Evolutionary conservation across 1,140 invertebrate species (phyloP), one percentile per base, ranked within the genome.

Genomic region (Hyles euphorbiae): DNA sequence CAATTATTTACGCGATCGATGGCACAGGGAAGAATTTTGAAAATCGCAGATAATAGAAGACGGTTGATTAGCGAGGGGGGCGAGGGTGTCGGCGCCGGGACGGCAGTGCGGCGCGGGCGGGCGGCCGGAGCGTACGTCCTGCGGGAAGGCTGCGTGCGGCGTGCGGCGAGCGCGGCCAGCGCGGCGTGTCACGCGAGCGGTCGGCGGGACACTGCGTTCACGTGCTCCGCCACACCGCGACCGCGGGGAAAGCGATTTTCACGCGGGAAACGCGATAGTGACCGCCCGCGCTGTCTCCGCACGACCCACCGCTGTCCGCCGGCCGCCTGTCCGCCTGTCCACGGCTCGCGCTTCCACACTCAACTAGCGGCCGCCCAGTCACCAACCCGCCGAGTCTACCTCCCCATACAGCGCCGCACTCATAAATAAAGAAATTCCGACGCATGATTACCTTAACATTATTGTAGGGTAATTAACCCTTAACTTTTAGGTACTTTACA

Each of bases 211-310:
- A 87, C 85, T 87, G 82, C 81, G 77, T 76, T 82, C 83, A 85
- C 84, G 78, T 82, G 84, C 66, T 76, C 65, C 70, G 68, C 68
- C 70, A 68, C 74, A 68, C 71, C 70, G 70, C 73, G 69, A 76
- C 74, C 78, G 80, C 81, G 81, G 81, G 83, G 83, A 88, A 88
- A 88, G 81, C 83, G 82, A 74, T 88, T 88, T 87, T 81, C 85
- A 84, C 77, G 81, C 81, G 81, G 83, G 83, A 82, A 85, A 84
- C 73, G 69, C 78, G 78, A 85, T 75, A 78, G 72, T 86, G 80
- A 76, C 77, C 81, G 81, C 67, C 73, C 74, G 79, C 80, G 78
- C 76, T 85, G 83, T 81, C 81, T 81, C 75, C 71, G 68, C 67
- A 33, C 60, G 36, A 58, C 9, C 51, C 51, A 50, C 59, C 53